Conservation (phyloP, 2,797 vertebrate species). For the Oreonectes daqikongensis region DNA sequence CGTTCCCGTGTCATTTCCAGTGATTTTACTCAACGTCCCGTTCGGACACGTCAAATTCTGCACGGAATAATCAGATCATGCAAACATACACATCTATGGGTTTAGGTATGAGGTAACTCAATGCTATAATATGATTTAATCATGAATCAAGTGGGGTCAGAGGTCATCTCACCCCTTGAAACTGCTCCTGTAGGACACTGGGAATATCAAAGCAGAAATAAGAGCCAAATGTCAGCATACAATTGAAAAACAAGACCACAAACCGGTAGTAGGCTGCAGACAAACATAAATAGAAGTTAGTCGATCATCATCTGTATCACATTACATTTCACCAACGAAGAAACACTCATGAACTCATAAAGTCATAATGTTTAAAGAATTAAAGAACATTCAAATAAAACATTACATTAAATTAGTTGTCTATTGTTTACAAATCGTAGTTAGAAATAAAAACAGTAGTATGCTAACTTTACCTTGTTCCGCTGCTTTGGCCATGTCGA, state of each 20-base stretch:
- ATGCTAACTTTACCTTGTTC: conserved; percentile 68
- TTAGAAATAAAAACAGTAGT: neutral
- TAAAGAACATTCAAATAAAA: too few species aligned
- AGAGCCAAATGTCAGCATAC: conserved; percentile 82
- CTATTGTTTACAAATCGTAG: neutral
- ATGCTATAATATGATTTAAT: neutral
- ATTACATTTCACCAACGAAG: neutral
- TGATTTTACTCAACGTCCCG: conserved; percentile 68
- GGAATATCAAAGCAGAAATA: conserved; percentile 87
- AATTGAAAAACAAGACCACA: conserved; percentile 84
- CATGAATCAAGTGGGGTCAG: neutral
- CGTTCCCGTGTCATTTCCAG: conserved; percentile 62
- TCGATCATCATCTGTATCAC: conserved; percentile 40
- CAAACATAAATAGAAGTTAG: conserved; percentile 8
- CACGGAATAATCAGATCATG: neutral
- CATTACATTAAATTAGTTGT: neutral
- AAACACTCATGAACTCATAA: neutral
- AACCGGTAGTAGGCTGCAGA: conserved; percentile 79
- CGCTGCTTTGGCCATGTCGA: conserved; percentile 69
- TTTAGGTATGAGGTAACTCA: too few species aligned
- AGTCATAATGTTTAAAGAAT: neutral
- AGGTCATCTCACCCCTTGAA: conserved; percentile 78
- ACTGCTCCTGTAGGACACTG: conserved; percentile 83
- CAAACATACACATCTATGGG: neutral
- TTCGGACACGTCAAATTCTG: conserved; percentile 79